A percentile compares a stretch with the other conserved stretches of the same genome.
These are phyloP conservation scores for Macrosteles quadrilineatus DNA, from an alignment of 1,140 invertebrate species.

Conservation along the genomic window DNA sequence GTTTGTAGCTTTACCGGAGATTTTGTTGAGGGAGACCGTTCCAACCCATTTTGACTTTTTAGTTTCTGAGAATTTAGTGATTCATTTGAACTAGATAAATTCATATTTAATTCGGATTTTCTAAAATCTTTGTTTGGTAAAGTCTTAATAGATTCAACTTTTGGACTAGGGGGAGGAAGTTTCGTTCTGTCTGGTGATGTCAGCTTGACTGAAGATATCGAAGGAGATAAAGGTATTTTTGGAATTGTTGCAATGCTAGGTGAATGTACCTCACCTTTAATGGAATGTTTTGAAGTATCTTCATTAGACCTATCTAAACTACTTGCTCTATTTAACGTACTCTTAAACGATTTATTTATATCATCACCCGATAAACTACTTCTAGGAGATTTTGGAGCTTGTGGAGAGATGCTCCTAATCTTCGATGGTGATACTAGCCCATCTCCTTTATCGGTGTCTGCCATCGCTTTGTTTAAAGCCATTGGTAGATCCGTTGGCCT, in stretches of 20 bases:
- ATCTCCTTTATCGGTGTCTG: constrained; percentile 5
- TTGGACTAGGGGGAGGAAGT: constrained; percentile 62
- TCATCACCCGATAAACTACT: constrained; percentile 1
- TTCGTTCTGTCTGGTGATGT: constrained; percentile 45
- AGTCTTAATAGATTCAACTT: constrained; percentile 52
- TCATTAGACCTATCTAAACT: neutral
- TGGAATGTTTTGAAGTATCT: neutral
- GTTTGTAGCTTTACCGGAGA: neutral
- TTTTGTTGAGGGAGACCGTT: neutral
- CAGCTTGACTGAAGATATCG: constrained; percentile 17
- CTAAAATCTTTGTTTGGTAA: constrained; percentile 71
- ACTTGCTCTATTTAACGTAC: neutral
- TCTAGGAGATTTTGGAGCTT: constrained; percentile 4
- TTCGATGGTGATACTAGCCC: constrained; percentile 4
- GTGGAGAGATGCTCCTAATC: constrained; percentile 10
- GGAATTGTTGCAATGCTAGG: neutral
- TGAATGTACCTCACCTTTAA: neutral
- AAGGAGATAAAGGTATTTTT: constrained; percentile 21
- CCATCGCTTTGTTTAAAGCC: constrained; percentile 20
- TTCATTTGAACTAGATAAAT: constrained; percentile 49
- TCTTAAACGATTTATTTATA: neutral
- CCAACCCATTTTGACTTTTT: neutral
- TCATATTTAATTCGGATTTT: constrained; percentile 73
- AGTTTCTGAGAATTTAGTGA: neutral
- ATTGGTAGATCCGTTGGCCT: constrained; percentile 37